Evolutionary conservation across 2,888 invertebrate species (phyloP), one percentile per base, ranked within the genome.

Genomic region (Polylopha cassiicola): DNA sequence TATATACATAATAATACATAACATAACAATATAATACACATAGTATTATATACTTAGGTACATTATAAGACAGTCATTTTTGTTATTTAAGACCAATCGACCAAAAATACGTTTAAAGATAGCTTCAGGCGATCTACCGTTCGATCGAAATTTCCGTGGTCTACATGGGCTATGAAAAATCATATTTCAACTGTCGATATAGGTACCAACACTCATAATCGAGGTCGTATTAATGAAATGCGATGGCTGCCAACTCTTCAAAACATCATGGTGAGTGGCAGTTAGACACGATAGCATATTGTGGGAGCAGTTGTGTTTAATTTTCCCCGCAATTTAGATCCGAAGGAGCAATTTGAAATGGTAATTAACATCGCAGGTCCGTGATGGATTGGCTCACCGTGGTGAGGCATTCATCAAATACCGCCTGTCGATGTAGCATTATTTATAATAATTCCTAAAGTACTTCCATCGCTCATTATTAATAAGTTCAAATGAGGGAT

Each of bases 301-400:
- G 44, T 48, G 57, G 53, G 52, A 65, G 51, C 57, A 59, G 55
- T 61, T 57, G 54, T 36, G 51, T 58, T 64, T 48, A 43, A 53
- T 47, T 50, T 44, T 62, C 59, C 52, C 47, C 44, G 52, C 58
- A 59, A 69, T 67, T 68, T 65, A 63, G 61, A 63, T 58, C 54
- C 50, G 61, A 64, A 64, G 61, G 53, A 64, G 64, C 59, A 62
- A 73, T 78, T 78, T 73, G 67, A 72, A 75, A 71, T 74, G 63
- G 67, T 79, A 79, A 81, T 80, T 73, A 79, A 69, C 65, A 67
- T 59, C 52, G 62, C 46, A 50, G 50, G 53, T 44, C 50, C 39
- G 41, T 77, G 75, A 79, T 77, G 66, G 71, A 79, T 76, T 62
- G 58, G 50, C 48, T n/a, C n/a, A 44, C 48, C 44, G 42, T 45